Conservation (phyloP, 2,888 invertebrate species). For the Molorchus minor region DNA sequence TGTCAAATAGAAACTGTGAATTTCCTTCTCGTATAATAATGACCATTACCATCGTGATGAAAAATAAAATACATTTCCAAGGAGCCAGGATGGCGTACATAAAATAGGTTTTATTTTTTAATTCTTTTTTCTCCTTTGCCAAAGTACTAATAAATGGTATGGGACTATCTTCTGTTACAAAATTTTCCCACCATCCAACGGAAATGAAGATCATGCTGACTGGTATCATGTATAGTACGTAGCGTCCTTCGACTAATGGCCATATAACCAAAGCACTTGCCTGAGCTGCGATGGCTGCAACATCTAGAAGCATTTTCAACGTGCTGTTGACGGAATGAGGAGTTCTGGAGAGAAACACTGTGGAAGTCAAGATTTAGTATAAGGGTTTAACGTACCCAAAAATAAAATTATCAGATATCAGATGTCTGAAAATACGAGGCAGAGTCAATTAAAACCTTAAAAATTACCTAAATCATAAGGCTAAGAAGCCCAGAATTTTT, state of each 20-base stretch:
- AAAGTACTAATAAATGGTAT: constrained; percentile 58
- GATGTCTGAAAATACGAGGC: no score
- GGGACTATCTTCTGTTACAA: constrained; percentile 64
- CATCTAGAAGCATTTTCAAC: constrained; percentile 65
- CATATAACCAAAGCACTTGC: constrained; percentile 74
- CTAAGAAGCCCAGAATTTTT: no score
- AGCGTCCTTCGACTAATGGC: constrained; percentile 68
- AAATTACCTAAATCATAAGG: no score
- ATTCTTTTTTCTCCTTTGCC: constrained; percentile 47
- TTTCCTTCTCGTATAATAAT: constrained; percentile 64
- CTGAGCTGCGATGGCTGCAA: constrained; percentile 72
- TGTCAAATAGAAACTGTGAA: constrained; percentile 64
- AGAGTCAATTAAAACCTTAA: no score
- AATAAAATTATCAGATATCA: not conserved
- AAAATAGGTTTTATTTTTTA: constrained; percentile 69
- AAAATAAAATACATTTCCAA: constrained; percentile 81
- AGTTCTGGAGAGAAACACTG: constrained; percentile 35
- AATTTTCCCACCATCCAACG: constrained; percentile 88
- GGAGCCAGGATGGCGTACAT: constrained; percentile 77
- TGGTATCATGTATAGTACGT: constrained; percentile 70
- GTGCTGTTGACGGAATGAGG: constrained; percentile 13
- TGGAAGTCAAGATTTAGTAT: not conserved
- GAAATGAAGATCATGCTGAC: constrained; percentile 72
- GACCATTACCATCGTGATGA: constrained; percentile 69
- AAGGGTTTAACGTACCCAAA: not conserved